Conservation (phyloP, 2,797 vertebrate genomes). For the Coregonus suidteri region DNA sequence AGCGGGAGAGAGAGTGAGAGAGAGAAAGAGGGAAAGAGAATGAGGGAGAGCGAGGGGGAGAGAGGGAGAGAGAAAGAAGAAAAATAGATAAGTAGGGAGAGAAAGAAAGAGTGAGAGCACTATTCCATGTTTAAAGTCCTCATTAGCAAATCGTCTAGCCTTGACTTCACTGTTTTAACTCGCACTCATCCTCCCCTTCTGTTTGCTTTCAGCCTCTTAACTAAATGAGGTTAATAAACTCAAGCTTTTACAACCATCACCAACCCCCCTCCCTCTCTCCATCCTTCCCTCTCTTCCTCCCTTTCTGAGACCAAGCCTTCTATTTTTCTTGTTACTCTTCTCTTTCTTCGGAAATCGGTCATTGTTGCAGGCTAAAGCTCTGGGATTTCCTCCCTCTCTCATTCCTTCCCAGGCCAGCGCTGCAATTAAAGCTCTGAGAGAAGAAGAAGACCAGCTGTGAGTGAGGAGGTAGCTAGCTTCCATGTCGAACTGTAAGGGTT, state of each 20-base stretch:
- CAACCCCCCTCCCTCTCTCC: slow-evolving; percentile 54
- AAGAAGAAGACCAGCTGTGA: slow-evolving; percentile 73
- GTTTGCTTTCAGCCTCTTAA: slow-evolving; percentile 75
- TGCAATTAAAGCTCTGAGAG: slow-evolving; percentile 80
- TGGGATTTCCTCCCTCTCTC: slow-evolving; percentile 82
- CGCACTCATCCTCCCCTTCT: slow-evolving; percentile 74
- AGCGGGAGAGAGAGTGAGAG: slow-evolving; percentile 63
- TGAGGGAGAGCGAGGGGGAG: slow-evolving; percentile 62
- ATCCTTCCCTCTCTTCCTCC: slow-evolving; percentile 36
- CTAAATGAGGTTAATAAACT: slow-evolving; percentile 89
- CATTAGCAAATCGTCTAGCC: slow-evolving; percentile 84
- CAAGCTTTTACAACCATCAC: slow-evolving; percentile 85
- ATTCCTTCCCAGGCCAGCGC: slow-evolving; percentile 75
- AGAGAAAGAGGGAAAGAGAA: slow-evolving; percentile 23
- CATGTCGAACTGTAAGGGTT: slow-evolving; percentile 55
- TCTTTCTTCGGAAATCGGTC: slow-evolving; percentile 72
- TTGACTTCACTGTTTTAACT: slow-evolving; percentile 81
- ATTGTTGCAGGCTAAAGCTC: slow-evolving; percentile 79
- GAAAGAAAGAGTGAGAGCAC: slow-evolving; percentile 45
- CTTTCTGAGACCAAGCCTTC: slow-evolving; percentile 55
- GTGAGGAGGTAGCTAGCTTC: not conserved
- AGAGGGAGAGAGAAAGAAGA: slow-evolving; percentile 64
- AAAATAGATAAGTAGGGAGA: slow-evolving; percentile 49
- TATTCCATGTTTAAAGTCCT: slow-evolving; percentile 77
- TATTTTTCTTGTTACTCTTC: slow-evolving; percentile 14